Evolutionary conservation across 2,888 invertebrate genomes (phyloP), one percentile per base, ranked within the genome.

Genomic region (Yponomeuta plumbellus): DNA sequence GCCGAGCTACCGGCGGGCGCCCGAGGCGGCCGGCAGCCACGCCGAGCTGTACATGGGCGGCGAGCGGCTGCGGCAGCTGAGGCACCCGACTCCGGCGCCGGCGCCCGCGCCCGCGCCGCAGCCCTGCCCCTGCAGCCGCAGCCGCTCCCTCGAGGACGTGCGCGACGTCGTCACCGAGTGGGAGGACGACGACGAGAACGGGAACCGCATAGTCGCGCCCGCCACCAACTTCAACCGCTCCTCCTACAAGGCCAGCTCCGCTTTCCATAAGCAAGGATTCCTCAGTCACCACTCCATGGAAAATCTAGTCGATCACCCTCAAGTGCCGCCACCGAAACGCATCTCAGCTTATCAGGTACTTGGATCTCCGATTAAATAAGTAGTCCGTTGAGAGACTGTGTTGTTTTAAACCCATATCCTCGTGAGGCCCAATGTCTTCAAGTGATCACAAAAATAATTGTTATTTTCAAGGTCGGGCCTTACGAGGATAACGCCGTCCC

Each of bases 71-170:
- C 69, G 68, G 69, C 44, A 52, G 44, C 44, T 52, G 44, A 13
- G 44, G 17, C 44, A 52, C 44, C 44, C 44, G 44, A 20, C 13
- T 59, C 80, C 81, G 71, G 22, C 13, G 61, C 80, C 81, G 72
- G 78, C 83, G 6, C 77, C 78, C 11, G 71, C 76, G 20, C 76
- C 84, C 17, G 34, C 34, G 34, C 76, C 86, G 52, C 83, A 89
- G 11, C 87, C 93, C 3, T 94, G 94, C 74, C 93, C 94, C 23
- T 94, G 94, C 78, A 92, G 91, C 64, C 91, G 94, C 63, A 94
- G 95, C 20, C 92, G 94, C 67, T 95, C 95, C 2, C 89, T 95
- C 81, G 95, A 95, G 75, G 95, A 95, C 76, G 94, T 95, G 17
- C 91, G 94, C 63, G 92, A 93, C 23, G 94, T 94, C 68, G 90